These are phyloP conservation scores for Melospiza georgiana DNA, from an alignment of 2,113 vertebrate species.

Conservation along the genomic window DNA sequence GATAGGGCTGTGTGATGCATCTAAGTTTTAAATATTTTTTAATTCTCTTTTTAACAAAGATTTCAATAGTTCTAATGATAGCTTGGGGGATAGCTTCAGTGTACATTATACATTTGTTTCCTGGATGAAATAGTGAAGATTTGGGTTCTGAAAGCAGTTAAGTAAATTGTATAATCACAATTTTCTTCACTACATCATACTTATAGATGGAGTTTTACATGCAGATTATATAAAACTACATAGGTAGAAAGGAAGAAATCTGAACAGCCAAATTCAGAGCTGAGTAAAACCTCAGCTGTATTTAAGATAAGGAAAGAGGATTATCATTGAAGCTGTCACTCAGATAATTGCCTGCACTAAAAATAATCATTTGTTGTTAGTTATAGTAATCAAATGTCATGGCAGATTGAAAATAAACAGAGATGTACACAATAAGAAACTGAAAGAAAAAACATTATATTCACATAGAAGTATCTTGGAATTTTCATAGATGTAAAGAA, in stretches of 20 bases:
- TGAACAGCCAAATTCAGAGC: background rate
- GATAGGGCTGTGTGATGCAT: background rate
- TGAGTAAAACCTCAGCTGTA: background rate
- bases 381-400: background rate
- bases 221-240: background rate
- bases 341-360: constrained; percentile 28
- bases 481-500: background rate
- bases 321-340: constrained; percentile 34
- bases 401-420: constrained; percentile 2
- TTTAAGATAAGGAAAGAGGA: constrained; percentile 18
- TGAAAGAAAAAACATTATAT: background rate
- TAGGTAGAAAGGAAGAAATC: background rate
- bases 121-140: background rate
- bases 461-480: background rate
- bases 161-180: background rate
- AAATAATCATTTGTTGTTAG: constrained; percentile 20
- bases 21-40: background rate
- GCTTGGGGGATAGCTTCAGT: background rate
- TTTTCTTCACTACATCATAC: background rate
- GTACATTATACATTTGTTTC: background rate
- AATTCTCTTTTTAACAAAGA: background rate
- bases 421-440: background rate
- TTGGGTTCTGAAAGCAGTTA: background rate
- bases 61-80: background rate
- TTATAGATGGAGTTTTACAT: background rate